Evolutionary conservation across 2,113 vertebrate species (phyloP).

Genomic region (Machaerirhynchus nigripectus): DNA sequence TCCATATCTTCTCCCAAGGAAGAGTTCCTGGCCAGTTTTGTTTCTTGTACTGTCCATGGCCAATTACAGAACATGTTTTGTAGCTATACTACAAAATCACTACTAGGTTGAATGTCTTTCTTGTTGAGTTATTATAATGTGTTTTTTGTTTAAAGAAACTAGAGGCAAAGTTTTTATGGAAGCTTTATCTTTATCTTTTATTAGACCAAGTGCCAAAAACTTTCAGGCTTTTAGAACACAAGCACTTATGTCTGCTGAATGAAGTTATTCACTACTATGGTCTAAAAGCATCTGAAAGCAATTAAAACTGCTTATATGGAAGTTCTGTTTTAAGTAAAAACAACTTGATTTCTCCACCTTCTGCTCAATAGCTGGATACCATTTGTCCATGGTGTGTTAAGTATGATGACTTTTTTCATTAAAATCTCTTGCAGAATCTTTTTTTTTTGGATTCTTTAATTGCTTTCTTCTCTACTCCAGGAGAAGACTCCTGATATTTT

Average conservation of each 20-base stretch:
- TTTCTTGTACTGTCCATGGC: neutral
- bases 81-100: neutral
- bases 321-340: neutral
- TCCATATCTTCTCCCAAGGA: neutral
- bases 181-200: neutral
- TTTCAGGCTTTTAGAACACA: neutral
- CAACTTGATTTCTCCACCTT: neutral
- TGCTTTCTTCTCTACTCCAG: neutral
- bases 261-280: neutral
- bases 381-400: neutral
- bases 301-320: constrained; percentile 17
- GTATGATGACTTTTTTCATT: neutral
- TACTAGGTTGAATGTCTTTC: neutral
- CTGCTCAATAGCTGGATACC: neutral
- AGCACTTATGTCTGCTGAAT: neutral
- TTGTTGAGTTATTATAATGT: neutral
- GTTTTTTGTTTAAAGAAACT: neutral
- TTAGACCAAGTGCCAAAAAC: neutral
- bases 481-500: neutral
- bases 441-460: neutral
- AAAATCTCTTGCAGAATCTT: neutral
- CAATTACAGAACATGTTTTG: neutral
- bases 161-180: neutral
- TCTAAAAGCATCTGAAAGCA: constrained; percentile 19
- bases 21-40: neutral